Conservation (phyloP, 2,113 vertebrate genomes). For the Platysternon megacephalum region DNA sequence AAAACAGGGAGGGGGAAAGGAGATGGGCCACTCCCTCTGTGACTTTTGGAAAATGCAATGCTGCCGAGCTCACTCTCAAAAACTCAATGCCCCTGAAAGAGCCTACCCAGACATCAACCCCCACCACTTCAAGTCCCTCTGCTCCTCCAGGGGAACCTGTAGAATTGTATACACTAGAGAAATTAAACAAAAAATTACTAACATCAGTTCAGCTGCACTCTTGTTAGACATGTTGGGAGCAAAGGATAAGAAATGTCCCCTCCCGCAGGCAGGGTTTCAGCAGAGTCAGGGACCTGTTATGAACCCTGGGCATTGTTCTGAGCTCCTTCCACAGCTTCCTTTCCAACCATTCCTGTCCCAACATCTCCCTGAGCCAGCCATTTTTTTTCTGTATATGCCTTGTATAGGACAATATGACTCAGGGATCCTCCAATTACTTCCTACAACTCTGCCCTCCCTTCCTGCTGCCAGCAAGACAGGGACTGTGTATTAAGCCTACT, state of each 20-base stretch:
- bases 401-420: not conserved
- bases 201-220: not conserved
- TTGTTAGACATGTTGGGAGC: not conserved
- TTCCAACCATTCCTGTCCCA: not conserved
- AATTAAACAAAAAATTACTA: accelerated
- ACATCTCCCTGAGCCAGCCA: not conserved
- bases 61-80: not conserved
- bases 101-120: not conserved
- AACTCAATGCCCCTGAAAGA: not conserved
- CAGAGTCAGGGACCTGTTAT: not conserved
- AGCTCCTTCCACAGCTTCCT: not conserved
- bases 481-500: not conserved
- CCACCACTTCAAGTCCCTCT: not conserved
- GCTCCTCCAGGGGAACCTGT: not conserved
- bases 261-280: not conserved
- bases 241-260: not conserved
- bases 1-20: not conserved
- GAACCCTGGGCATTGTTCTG: not conserved
- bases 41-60: not conserved
- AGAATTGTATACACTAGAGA: not conserved
- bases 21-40: not conserved
- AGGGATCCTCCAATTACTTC: not conserved
- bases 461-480: not conserved
- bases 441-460: not conserved
- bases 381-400: not conserved